Base-by-base conservation (phyloP, 2,797 vertebrate species). In the Intellagama lesueurii region DNA sequence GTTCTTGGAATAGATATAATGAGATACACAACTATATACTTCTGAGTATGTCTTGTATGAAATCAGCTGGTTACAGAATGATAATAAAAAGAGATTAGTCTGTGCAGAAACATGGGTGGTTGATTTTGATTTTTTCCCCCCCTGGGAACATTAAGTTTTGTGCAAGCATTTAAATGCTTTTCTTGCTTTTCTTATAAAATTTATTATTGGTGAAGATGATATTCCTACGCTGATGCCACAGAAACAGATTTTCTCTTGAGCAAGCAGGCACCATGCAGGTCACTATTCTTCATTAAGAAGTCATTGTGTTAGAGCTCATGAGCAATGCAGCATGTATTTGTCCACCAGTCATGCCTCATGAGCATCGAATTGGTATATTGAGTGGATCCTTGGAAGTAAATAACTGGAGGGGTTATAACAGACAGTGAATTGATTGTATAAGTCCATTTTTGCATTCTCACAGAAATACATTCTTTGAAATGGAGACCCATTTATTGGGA, bases 1-100 rank as follows among this genome's bases (percentile, higher is more conserved):
- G 91, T 76, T 83, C 87, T 91, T 93, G 47, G 91, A 92, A 88
- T 85, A 69, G 81, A 90, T 89, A 87, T 93, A 94, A 93, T 88
- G 87, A 89, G 91, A 87, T 90, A 86, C 89, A 94, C 89, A 64
- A 8, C 40, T 84, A 11, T 49, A 66, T n/a, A 30, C 35, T 84
- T 73, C 68, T 73, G 28, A 84, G 87, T 85, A 77, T 73, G 12
- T 49, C 44, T 78, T 78, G 22, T 73, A 70, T 47, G 26, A 90
- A 84, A 73, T 14, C 4, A 32, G 56, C n/a, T 35, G 30, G 47
- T 44, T 56, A 11, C 44, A 69, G 24, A 73, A 88, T 64, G n/a
- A 30, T 56, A n/a, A 64, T 49, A 76, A 76, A n/a, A 87, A 64
- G 72, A 56, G 9, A 73, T 87, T 60, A 47, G 44, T 81, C 52